Conservation (phyloP, 2,113 vertebrate genomes). For the Coptodon rendalli region DNA sequence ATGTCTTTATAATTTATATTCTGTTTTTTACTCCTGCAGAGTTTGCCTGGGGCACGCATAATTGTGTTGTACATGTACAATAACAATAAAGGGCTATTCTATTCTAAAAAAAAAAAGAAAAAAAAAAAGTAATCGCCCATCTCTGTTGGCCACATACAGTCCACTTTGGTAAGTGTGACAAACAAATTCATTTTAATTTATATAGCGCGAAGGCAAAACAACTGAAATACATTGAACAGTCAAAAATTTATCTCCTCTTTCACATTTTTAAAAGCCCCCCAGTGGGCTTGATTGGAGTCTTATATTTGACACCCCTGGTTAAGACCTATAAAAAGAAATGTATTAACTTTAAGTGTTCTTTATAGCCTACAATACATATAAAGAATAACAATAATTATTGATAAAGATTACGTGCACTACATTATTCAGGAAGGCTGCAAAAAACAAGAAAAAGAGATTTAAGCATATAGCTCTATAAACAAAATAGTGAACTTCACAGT, state of each 20-base stretch:
- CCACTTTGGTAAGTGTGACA: no score
- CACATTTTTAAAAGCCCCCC: not conserved
- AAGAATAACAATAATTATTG: not conserved
- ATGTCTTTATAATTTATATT: no score
- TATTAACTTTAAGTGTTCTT: not conserved
- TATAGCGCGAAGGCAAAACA: no score
- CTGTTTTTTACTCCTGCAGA: no score
- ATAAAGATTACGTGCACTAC: fast-evolving
- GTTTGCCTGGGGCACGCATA: no score
- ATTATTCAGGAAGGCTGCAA: not conserved
- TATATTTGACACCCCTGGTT: fast-evolving
- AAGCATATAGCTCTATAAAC: fast-evolving
- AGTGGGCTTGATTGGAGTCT: not conserved
- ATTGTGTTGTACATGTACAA: no score
- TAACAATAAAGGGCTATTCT: no score
- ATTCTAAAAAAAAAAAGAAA: no score
- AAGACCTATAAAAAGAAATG: not conserved
- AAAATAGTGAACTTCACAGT: not conserved
- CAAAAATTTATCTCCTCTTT: fast-evolving
- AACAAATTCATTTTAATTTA: no score
- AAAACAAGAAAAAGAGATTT: not conserved
- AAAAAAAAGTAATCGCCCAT: no score
- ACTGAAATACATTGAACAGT: not conserved
- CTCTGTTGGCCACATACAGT: no score
- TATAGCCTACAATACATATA: fast-evolving